phyloP scores from a whole-genome alignment of 2,888 invertebrate genomes.

The Diabrotica balteata region DNA sequence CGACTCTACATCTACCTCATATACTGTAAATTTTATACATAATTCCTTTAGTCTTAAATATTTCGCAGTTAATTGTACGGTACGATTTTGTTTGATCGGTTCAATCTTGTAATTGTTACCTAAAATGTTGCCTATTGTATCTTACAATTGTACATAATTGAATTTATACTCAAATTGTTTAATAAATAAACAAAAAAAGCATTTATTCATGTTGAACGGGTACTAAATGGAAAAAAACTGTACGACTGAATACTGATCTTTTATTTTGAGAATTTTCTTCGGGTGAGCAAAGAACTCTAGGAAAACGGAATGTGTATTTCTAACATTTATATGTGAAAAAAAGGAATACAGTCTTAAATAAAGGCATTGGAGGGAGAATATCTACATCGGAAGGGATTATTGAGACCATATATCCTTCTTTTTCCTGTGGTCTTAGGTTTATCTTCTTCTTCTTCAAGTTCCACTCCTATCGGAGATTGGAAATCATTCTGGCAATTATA shows the following conservation, averaged over 20 bases:
- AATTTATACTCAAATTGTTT: slow-evolving; percentile 50
- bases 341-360: no score
- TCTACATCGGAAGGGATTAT: no score
- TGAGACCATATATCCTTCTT: no score
- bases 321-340: no score
- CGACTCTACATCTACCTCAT: neutral
- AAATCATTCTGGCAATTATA: no score
- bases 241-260: slow-evolving; percentile 16
- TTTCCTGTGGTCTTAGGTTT: no score
- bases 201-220: slow-evolving; percentile 46
- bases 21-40: slow-evolving; percentile 31
- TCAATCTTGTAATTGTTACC: slow-evolving; percentile 43
- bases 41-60: slow-evolving; percentile 23
- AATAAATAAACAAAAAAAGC: slow-evolving; percentile 43
- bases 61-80: slow-evolving; percentile 28
- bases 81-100: slow-evolving; percentile 18
- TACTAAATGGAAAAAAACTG: slow-evolving; percentile 38
- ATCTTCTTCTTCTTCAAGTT: no score
- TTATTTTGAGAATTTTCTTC: slow-evolving; percentile 16
- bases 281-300: neutral
- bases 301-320: no score
- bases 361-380: no score
- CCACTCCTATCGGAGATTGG: no score
- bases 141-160: slow-evolving; percentile 48
- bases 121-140: slow-evolving; percentile 50